Evolutionary conservation across 2,797 vertebrate genomes (phyloP), one percentile per base, ranked within the genome.

Genomic region (Malacoraja senta): DNA sequence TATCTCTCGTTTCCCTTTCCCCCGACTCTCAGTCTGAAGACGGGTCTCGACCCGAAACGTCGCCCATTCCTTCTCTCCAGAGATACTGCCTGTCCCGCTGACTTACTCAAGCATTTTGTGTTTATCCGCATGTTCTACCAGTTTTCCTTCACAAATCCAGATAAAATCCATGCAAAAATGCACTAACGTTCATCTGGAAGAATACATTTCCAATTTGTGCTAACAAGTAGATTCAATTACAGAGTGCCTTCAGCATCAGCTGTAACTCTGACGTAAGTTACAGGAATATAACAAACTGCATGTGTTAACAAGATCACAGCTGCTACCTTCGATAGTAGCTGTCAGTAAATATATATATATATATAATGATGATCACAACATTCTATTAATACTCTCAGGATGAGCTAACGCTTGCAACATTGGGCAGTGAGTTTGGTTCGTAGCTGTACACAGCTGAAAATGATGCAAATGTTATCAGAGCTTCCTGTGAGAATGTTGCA

Each of bases 281-380:
- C 68, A 92, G 68, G 71, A 92, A 76, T 76, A 76, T 76, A 92
- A 92, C 44, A 15, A 53, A 76, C 21, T 76, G 90, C 90, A 92
- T 92, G 72, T 92, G 90, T 92, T 92, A 92, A 53, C 72, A 92
- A 92, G 68, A 92, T 76, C 71, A 53, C 90, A 92, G 72, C 72
- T 74, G 90, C 90, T n/a, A 26, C 90, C 90, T 76, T 76, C 12
- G 19, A 53, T 72, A 72, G 35, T 91, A 19, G 21, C 68, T 44
- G 38, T 91, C 90, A 38, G 65, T 53, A 91, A 91, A 91, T 74
- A 63, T 90, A 53, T 53, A 6, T 53, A 53, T 53, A 71, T 71
- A 71, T 71, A 71, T 71, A 71, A 44, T 86, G 15, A 91, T 72
- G 90, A 91, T 91, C 71, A 58, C 71, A 92, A 53, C 12, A 92